Evolutionary conservation across 2,113 vertebrate species (phyloP).

Genomic region (Hypocryptadius cinnamomeus): DNA sequence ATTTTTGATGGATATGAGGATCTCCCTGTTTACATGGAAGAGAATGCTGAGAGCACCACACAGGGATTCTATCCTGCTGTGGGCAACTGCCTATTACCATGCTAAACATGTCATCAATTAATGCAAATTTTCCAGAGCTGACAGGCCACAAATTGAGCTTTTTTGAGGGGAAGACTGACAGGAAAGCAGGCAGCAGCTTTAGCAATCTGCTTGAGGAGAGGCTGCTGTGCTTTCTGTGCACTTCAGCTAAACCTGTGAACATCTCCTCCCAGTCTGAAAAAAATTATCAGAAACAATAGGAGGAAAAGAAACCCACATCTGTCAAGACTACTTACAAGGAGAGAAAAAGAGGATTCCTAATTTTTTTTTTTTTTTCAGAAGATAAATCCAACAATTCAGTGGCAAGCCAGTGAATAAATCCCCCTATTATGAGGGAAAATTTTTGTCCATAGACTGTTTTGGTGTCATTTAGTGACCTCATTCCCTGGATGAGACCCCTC

Average conservation of each 20-base stretch:
- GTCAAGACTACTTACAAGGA: not conserved
- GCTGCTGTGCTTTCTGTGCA: not conserved
- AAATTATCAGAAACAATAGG: not conserved
- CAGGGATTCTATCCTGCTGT: not conserved
- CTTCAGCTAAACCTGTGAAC: not conserved
- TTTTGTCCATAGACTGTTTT: not conserved
- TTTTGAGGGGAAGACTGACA: not conserved
- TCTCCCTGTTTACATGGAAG: not conserved
- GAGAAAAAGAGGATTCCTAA: not conserved
- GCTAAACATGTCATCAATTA: constrained; percentile 21
- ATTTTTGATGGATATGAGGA: not conserved
- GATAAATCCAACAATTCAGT: not conserved
- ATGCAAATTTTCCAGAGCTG: constrained; percentile 10
- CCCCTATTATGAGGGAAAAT: not conserved
- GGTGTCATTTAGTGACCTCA: not conserved
- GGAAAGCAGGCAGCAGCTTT: not conserved
- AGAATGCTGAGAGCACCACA: not conserved
- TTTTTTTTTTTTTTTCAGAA: not conserved
- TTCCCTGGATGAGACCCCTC: not conserved
- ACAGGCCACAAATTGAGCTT: not conserved
- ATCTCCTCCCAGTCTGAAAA: not conserved
- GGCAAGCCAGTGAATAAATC: not conserved
- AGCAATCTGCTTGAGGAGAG: not conserved
- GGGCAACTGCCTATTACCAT: not conserved
- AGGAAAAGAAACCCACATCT: not conserved